Evolutionary conservation across 2,113 vertebrate species (phyloP).

Genomic region (Neogale vison): DNA sequence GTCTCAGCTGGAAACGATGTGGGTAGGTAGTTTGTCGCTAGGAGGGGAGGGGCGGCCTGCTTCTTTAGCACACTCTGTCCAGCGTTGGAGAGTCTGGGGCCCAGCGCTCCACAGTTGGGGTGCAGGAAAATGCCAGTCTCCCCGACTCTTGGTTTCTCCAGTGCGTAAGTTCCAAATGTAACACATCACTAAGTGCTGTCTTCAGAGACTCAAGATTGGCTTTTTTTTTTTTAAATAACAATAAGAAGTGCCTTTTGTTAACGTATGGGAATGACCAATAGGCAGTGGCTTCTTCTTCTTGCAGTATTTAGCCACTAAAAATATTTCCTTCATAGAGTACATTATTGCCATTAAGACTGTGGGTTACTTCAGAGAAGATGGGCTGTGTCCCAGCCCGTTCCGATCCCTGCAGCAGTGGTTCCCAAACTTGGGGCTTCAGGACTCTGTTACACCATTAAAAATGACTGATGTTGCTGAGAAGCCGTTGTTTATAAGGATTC

Average conservation of each 20-base stretch:
- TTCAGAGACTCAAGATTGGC: not conserved
- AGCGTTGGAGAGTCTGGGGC: too few relatives aligned
- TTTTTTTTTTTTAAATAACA: not conserved
- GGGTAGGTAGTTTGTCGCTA: not conserved
- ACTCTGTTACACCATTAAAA: not conserved
- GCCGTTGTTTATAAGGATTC: not conserved
- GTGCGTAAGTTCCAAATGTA: not conserved
- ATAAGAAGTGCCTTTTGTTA: not conserved
- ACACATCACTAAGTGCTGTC: not conserved
- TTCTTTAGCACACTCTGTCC: not conserved
- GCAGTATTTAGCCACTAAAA: not conserved
- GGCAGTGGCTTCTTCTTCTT: not conserved
- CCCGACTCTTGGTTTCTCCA: not conserved
- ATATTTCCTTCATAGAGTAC: not conserved
- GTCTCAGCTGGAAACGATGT: not conserved
- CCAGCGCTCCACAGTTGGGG: accelerated
- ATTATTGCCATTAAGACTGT: not conserved
- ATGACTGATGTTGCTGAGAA: not conserved
- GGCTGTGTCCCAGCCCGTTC: accelerated
- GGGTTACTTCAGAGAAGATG: not conserved
- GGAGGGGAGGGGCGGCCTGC: not conserved
- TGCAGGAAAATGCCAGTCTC: not conserved
- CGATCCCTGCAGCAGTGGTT: not conserved
- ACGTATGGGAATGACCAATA: not conserved
- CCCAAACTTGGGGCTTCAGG: not conserved